Conservation (phyloP, 2,888 invertebrate genomes). For the Hedychridium roseum region DNA sequence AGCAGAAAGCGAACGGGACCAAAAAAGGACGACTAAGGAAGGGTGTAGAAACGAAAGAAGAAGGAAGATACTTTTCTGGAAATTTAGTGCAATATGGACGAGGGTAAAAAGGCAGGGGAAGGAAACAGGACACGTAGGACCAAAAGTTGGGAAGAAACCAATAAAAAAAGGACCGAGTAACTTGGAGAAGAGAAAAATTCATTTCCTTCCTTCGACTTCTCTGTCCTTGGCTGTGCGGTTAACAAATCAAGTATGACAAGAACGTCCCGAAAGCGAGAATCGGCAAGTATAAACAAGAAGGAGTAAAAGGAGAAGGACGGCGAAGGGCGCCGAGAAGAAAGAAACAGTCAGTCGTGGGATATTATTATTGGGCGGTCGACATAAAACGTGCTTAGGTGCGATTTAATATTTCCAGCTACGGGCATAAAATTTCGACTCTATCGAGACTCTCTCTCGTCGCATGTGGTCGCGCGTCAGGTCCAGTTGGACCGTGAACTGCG, state of each 20-base stretch:
- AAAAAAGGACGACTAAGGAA: no score
- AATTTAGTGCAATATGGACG: neutral
- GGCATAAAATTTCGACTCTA: conserved; percentile 56
- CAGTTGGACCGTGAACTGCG: no score
- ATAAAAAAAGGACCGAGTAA: neutral
- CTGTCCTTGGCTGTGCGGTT: conserved; percentile 8
- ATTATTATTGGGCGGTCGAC: conserved; percentile 58
- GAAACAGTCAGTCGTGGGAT: conserved; percentile 37
- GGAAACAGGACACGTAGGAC: neutral
- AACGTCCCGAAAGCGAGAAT: conserved; percentile 8
- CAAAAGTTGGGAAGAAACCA: no score
- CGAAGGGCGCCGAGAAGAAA: conserved; percentile 14
- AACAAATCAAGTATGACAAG: conserved; percentile 1
- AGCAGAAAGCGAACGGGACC: no score
- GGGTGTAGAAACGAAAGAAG: conserved; percentile 8
- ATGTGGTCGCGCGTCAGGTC: no score
- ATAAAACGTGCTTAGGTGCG: conserved; percentile 63
- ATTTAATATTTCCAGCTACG: conserved; percentile 64
- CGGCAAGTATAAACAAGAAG: conserved; percentile 9
- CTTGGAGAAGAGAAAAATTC: neutral
- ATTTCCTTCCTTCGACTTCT: neutral
- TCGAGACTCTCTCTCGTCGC: conserved; percentile 33
- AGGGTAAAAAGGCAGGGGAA: neutral
- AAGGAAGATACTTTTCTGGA: neutral
- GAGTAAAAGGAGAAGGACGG: conserved; percentile 11